These are phyloP conservation scores for Gallinago media DNA, from an alignment of 2,113 vertebrate species.

Conservation along the genomic window DNA sequence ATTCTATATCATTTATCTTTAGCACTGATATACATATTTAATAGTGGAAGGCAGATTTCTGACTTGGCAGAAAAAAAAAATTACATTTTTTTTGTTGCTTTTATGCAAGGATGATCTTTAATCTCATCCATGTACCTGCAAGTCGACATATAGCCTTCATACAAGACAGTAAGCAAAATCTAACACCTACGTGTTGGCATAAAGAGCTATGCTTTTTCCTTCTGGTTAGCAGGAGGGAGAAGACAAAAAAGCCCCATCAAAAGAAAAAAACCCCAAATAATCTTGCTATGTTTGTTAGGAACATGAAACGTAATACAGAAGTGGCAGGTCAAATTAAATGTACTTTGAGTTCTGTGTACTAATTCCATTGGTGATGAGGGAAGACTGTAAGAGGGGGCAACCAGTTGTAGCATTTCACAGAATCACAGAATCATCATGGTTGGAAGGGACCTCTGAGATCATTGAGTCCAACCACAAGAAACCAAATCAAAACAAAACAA, in stretches of 20 bases:
- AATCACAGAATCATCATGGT: too few species aligned
- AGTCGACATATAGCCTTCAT: not conserved
- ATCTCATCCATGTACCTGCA: not conserved
- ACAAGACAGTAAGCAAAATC: not conserved
- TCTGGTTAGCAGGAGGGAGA: not conserved
- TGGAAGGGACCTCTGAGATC: too few species aligned
- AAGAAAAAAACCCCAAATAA: not conserved
- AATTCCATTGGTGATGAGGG: not conserved
- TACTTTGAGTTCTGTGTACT: not conserved
- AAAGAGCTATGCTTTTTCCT: not conserved
- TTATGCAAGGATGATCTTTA: not conserved
- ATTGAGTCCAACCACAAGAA: too few species aligned
- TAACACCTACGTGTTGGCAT: not conserved
- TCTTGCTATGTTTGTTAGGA: not conserved
- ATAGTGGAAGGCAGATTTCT: not conserved
- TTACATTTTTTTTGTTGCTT: not conserved
- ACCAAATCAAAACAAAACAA: too few species aligned
- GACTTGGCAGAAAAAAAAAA: not conserved
- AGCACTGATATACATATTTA: not conserved
- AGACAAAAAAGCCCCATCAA: rapidly evolving
- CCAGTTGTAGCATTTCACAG: too few species aligned
- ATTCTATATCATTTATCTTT: not conserved
- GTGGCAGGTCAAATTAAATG: not conserved
- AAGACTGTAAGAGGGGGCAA: not conserved
- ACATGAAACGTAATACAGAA: not conserved